Evolutionary conservation across 2,888 invertebrate genomes (phyloP).

Genomic region (Acanthoscelides obtectus): DNA sequence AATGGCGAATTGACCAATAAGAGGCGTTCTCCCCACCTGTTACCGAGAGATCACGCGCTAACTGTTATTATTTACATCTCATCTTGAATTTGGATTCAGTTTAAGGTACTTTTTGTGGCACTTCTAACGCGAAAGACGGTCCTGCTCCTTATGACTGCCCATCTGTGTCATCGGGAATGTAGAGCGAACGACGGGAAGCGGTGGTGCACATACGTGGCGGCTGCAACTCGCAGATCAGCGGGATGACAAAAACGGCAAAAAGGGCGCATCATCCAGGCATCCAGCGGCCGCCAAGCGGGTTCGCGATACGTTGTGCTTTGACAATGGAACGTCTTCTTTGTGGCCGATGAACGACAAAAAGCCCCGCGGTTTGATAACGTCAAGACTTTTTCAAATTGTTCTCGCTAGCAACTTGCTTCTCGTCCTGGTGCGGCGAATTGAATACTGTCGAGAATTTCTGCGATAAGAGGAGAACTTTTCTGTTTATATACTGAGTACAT

Average conservation of each 20-base stretch:
- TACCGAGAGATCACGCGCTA: too few relatives aligned
- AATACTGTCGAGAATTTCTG: background rate
- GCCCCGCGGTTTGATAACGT: background rate
- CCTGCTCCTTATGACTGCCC: background rate
- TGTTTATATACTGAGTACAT: too few relatives aligned
- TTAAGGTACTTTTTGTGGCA: too few relatives aligned
- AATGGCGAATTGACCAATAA: too few relatives aligned
- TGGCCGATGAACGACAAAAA: background rate
- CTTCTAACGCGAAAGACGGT: background rate
- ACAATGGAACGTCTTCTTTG: background rate
- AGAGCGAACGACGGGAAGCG: background rate
- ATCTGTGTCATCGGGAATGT: background rate
- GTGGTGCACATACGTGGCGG: background rate
- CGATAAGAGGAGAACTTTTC: too few relatives aligned
- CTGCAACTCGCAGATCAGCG: background rate
- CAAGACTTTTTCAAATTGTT: background rate
- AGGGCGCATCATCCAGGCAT: background rate
- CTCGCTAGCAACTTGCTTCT: background rate
- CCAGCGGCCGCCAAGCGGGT: background rate
- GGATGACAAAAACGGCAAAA: background rate
- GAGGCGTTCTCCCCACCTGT: too few relatives aligned
- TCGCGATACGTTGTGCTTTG: background rate
- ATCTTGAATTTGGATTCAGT: too few relatives aligned
- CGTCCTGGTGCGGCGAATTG: background rate
- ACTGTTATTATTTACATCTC: too few relatives aligned